Base-by-base conservation (phyloP, 2,113 vertebrate species). In the Elanus axillaris region DNA sequence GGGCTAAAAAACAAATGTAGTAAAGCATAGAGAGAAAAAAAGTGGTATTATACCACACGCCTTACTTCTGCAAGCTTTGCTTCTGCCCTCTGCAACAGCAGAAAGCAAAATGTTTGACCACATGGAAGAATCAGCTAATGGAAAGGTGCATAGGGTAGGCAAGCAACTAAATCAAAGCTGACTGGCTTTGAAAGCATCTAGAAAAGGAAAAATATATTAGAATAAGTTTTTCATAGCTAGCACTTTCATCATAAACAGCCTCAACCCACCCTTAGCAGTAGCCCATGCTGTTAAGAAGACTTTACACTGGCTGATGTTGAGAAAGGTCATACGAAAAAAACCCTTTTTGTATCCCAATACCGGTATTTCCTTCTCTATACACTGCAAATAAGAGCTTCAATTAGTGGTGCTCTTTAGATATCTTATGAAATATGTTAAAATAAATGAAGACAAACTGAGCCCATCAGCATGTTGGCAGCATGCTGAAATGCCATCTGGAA, bases 401-500 rank as follows among this genome's bases (percentile, higher is more conserved):
- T 79, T 62, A 67, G 47, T 53, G 17, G 11, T 62, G 59, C 14
- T 40, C 38, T 7, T 13, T 45, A 1, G 7, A 6, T 60, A 17
- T 10, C 62, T 90, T 42, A 31, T 42, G 18, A 73, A 82, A 53
- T 47, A 20, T 17, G 8, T 81, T 81, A n/a, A 76, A 59, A 43
- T 64, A 63, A 85, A 17, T 47, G 21, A 81, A 84, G 84, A 77
- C 27, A 38, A 60, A 32, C 7, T 1, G 31, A 84, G 40, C 68
- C 25, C 56, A 16, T 72, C 31, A 22, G 45, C 42, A 20, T 72
- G 36, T 38, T 66, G 18, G 36, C 81, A 94, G 47, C 50, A 10
- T 81, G 90, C 67, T 84, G 66, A 43, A 66, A 74, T 93, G 59
- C 92, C 90, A 76, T 48, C 91, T 96, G 95, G 52, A 82, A 94